Percentiles rank a stretch among this genome's conserved stretches.
Conservation (phyloP, 2,113 vertebrate genomes). For the Eonycteris spelaea region DNA sequence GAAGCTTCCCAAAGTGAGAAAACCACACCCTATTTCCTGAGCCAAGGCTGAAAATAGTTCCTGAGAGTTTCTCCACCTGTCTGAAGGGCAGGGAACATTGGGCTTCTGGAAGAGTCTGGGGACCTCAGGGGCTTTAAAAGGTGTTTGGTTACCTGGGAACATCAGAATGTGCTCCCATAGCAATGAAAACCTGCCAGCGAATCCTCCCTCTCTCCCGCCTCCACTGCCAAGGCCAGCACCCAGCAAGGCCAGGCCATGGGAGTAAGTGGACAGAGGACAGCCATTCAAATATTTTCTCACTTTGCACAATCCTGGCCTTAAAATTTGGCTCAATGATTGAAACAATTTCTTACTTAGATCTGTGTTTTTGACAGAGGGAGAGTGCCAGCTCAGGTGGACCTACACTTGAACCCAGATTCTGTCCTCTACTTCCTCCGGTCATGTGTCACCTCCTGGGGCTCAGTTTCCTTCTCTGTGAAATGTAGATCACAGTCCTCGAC, state of each 20-base stretch:
- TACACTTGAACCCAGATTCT: not conserved
- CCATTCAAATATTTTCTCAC: not conserved
- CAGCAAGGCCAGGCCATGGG: no score
- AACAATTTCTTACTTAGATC: not conserved
- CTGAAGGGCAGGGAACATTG: not conserved
- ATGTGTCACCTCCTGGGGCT: not conserved
- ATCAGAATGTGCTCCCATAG: not conserved
- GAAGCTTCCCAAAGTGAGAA: not conserved
- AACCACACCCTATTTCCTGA: no score
- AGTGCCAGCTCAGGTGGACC: not conserved
- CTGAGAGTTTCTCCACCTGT: not conserved
- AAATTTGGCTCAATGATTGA: not conserved
- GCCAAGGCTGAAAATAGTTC: not conserved
- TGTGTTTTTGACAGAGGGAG: not conserved
- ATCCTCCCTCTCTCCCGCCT: accelerated
- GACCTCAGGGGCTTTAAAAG: not conserved
- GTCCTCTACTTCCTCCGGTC: not conserved
- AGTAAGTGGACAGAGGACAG: not conserved
- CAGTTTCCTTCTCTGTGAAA: not conserved
- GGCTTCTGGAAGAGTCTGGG: not conserved
- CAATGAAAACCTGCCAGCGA: not conserved
- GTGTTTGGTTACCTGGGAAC: not conserved
- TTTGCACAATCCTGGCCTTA: not conserved
- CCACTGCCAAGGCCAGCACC: not conserved
- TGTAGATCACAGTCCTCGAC: not conserved